Evolutionary conservation across 2,113 vertebrate genomes (phyloP), one percentile per base, ranked within the genome.

Genomic region (Ciconia maguari): DNA sequence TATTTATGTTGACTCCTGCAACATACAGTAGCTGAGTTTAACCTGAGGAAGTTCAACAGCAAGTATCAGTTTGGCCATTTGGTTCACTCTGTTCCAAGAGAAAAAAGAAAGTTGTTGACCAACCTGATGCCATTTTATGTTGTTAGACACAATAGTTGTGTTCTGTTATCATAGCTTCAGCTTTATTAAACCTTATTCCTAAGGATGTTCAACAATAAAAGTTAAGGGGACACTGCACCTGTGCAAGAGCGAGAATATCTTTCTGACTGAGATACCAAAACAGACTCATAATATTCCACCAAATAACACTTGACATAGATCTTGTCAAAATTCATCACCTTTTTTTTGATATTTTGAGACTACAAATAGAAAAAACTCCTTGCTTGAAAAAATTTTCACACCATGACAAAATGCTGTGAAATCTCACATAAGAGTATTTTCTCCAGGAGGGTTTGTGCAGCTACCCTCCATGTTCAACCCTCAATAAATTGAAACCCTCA

Each of bases 371-470:
- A 34, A 84, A 57, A n/a, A 57, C 13, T 34, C 20, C 34, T 48
- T 36, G 3, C 41, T 38, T 0, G 1, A 29, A 90, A 85, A 72
- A n/a, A 5, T 4, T 3, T 24, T 46, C 10, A 18, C 0, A 2
- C 4, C 5, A 48, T 36, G 49, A 65, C 32, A 93, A 76, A 80
- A 83, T 24, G 7, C 17, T 19, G 8, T 51, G 29, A 64, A 86
- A 52, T 38, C 6, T 83, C 34, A 34, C 21, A 14, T 20, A 11
- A 19, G n/a, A 34, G 21, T 41, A 25, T 69, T 57, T 82, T 30
- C 61, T 66, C 30, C 48, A 51, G 25, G 34, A 49, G n/a, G 9
- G 11, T 62, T 75, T 85, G 41, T 77, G 58, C 27, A 54, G 55
- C 14, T 82, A 5, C 7, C 41, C 30, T 87, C 21, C 6, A 4